Base-by-base conservation (phyloP, 2,797 vertebrate species). In the Gallinago nigripennis region DNA sequence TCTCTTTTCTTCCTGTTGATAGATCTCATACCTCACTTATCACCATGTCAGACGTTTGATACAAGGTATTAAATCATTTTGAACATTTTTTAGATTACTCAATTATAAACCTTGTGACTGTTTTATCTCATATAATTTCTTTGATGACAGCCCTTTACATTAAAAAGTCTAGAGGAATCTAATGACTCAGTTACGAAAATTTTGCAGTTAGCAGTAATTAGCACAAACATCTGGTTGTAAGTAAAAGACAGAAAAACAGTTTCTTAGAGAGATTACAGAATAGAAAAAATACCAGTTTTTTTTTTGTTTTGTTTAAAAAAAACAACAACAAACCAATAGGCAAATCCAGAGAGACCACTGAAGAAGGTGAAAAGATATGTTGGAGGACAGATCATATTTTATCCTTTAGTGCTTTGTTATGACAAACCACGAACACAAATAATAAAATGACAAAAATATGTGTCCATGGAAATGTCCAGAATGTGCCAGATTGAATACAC, bases 11-110 rank as follows among this genome's bases (percentile, higher is more conserved):
- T 95, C 66, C 80, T 94, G 85, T 86, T 92, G 95, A 93, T 94
- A 93, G 73, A 92, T 90, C 68, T 95, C 88, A 96, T 96, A 94
- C 88, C 91, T 96, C 91, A 95, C 82, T 96, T 97, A 94, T 96
- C 94, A 94, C 64, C 86, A 11, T 91, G 95, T 91, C 90, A 94
- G 90, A 64, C 1, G 0, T 79, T 92, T 95, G 92, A 95, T 95
- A 82, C 66, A 94, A 77, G 37, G 41, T 70, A 94, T 96, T 96
- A 94, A 96, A 96, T 96, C 5, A 92, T 94, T 94, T 57, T 86
- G 45, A 94, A 94, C 90, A 92, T 93, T 97, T 97, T 94, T 95
- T 88, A 95, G 82, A 94, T 94, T 94, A 91, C n/a, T 95, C 77
- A 88, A 3, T 92, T 92, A 91, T 88, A 94, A 96, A 60, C 33